phyloP scores from a whole-genome alignment of 1,140 invertebrate genomes.

The Drosophila miranda region DNA sequence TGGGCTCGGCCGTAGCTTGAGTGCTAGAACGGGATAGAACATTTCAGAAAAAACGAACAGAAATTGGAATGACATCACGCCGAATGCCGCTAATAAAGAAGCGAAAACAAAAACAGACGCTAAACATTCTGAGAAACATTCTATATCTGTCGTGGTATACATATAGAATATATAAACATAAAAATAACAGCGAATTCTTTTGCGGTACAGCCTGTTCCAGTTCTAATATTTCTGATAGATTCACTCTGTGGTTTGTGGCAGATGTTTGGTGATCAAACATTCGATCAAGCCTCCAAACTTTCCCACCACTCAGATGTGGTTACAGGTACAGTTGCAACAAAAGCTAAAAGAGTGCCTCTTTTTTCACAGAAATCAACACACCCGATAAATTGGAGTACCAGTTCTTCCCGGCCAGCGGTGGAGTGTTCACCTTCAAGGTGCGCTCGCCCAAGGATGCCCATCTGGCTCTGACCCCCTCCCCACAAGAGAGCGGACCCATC shows the following conservation, averaged over 20 bases:
- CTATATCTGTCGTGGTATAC: not conserved
- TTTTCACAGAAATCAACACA: conserved; percentile 87
- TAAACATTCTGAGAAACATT: conserved; percentile 31
- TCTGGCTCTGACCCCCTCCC: conserved; percentile 87
- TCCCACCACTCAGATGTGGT: not conserved
- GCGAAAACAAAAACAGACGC: conserved; percentile 56
- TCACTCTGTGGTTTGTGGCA: conserved; percentile 10
- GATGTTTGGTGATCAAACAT: conserved; percentile 24
- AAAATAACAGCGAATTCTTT: conserved; percentile 25
- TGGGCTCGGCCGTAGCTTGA: conserved; percentile 9
- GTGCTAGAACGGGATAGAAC: conserved; percentile 45
- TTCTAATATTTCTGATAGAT: conserved; percentile 15
- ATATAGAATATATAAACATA: conserved; percentile 22
- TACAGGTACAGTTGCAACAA: conserved; percentile 38
- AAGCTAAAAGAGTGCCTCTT: not conserved
- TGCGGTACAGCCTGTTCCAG: conserved; percentile 4
- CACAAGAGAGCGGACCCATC: conserved; percentile 88
- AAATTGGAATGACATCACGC: conserved; percentile 65
- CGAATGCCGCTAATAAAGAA: conserved; percentile 38
- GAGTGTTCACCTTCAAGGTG: conserved; percentile 89
- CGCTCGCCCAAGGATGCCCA: conserved; percentile 91
- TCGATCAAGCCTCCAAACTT: conserved; percentile 14
- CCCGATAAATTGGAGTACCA: conserved; percentile 91
- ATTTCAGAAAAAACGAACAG: conserved; percentile 32
- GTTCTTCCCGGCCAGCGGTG: conserved; percentile 88